These are phyloP conservation scores for Cerceris rybyensis DNA, from an alignment of 2,888 invertebrate genomes.

Conservation along the genomic window DNA sequence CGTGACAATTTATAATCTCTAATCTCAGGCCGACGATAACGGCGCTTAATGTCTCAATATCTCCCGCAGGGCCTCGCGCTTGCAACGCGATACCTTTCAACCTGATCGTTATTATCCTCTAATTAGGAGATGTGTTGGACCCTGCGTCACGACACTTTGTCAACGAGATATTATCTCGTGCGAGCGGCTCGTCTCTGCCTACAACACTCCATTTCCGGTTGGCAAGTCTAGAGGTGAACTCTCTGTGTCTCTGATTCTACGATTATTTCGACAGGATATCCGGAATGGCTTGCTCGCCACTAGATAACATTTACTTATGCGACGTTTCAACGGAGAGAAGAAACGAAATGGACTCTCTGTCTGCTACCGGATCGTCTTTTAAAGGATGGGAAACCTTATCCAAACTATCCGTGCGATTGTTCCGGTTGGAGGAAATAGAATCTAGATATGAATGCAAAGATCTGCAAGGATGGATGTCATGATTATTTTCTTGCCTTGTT, in stretches of 20 bases:
- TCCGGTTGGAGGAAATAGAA: no score
- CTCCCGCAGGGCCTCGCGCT: not conserved
- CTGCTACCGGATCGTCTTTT: conserved; percentile 28
- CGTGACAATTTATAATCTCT: conserved; percentile 11
- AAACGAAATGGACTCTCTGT: conserved; percentile 15
- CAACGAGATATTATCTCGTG: conserved; percentile 66
- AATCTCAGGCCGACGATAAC: conserved; percentile 11
- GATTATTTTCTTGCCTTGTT: no score
- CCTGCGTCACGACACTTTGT: conserved; percentile 62
- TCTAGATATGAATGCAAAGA: no score
- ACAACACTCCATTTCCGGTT: conserved; percentile 63
- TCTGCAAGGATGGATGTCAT: no score
- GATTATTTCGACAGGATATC: conserved; percentile 77
- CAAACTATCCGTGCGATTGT: no score
- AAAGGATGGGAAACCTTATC: conserved; percentile 33
- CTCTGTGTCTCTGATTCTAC: conserved; percentile 67
- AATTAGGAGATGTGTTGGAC: conserved; percentile 56
- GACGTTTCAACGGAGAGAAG: conserved; percentile 5
- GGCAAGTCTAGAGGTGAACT: conserved; percentile 35
- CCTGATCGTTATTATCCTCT: conserved; percentile 54
- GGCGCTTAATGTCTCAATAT: conserved; percentile 21
- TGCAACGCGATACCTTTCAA: conserved; percentile 12
- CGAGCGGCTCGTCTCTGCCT: conserved; percentile 57
- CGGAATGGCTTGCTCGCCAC: conserved; percentile 70
- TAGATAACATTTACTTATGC: conserved; percentile 60